phyloP scores from a whole-genome alignment of 1,140 invertebrate genomes.

The Drepana arcuata region DNA sequence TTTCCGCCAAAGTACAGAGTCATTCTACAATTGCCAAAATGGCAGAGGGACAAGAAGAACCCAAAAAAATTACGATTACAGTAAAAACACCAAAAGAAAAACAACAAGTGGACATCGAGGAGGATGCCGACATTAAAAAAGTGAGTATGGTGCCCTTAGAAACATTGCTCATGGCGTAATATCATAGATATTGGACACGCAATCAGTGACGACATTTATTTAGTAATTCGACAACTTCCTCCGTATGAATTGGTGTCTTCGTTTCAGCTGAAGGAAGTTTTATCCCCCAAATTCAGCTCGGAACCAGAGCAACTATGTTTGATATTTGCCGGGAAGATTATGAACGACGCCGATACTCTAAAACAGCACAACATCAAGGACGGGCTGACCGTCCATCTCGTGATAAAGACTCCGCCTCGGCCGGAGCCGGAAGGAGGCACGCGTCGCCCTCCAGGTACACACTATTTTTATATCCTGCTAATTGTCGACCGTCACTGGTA shows the following conservation, averaged over 20 bases:
- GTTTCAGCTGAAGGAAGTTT: constrained; percentile 92
- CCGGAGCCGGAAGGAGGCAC: constrained; percentile 68
- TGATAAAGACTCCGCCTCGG: constrained; percentile 84
- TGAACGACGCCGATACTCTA: constrained; percentile 96
- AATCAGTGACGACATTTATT: constrained; percentile 65
- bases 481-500: too few species aligned
- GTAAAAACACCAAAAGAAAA: constrained; percentile 98
- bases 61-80: constrained; percentile 84
- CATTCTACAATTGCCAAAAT: constrained; percentile 72
- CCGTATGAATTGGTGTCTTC: constrained; percentile 28
- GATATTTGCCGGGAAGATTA: constrained; percentile 99
- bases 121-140: constrained; percentile 91
- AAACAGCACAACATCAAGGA: constrained; percentile 94
- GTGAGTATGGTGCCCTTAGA: constrained; percentile 75
- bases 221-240: constrained; percentile 36
- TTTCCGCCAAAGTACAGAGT: constrained; percentile 69
- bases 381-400: constrained; percentile 96
- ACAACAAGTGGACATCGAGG: constrained; percentile 88
- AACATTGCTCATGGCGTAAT: constrained; percentile 62
- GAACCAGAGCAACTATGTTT: constrained; percentile 93
- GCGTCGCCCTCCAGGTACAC: constrained; percentile 75
- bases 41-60: constrained; percentile 77
- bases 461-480: too few species aligned
- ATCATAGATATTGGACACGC: constrained; percentile 68
- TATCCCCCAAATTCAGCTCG: constrained; percentile 91